Conservation (phyloP, 2,113 vertebrate genomes). For the Melanostigma gelatinosum region DNA sequence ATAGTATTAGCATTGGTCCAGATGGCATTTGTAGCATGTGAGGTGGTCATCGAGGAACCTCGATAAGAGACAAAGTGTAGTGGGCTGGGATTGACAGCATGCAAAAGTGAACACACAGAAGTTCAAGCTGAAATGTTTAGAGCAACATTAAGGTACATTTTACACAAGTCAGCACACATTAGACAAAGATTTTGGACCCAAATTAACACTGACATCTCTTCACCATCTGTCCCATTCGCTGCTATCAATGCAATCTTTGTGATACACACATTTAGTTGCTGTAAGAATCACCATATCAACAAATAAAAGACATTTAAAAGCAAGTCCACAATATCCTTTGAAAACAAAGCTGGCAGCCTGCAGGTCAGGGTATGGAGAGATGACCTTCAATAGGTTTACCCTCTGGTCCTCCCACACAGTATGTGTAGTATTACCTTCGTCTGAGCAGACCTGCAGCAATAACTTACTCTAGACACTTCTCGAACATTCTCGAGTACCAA, state of each 20-base stretch:
- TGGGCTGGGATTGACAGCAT: background rate
- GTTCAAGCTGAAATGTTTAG: background rate
- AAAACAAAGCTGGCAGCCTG: background rate
- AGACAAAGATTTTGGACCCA: background rate
- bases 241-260: background rate
- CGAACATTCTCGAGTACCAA: background rate
- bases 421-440: background rate
- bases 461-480: background rate
- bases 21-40: background rate
- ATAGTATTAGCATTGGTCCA: conserved; percentile 9
- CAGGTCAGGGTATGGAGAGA: background rate
- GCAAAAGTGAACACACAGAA: conserved; percentile 4
- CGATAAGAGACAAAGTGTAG: background rate
- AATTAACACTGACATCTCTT: conserved; percentile 13
- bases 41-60: background rate
- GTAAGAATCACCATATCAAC: background rate
- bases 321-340: background rate
- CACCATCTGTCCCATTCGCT: conserved; percentile 4
- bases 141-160: background rate
- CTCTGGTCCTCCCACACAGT: background rate
- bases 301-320: background rate
- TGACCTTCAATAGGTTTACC: background rate
- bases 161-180: background rate
- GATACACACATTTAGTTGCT: background rate
- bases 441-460: background rate